Conservation (phyloP, 2,113 vertebrate genomes). For the Notiomystis cincta region DNA sequence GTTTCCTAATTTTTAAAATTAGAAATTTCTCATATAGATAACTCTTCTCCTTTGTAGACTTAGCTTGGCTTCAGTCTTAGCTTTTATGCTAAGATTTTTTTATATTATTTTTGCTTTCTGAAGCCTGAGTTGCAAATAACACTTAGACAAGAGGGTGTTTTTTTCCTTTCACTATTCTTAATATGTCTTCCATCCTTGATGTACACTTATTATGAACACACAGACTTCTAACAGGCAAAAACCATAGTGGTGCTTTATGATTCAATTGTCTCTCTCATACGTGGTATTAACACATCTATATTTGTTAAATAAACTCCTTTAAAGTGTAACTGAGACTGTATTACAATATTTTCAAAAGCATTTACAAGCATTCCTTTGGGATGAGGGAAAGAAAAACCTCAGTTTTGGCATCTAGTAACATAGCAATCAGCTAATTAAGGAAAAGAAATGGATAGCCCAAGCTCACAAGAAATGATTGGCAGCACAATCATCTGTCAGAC, state of each 20-base stretch:
- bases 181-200: neutral
- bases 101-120: neutral
- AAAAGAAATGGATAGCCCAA: neutral
- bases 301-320: slow-evolving; percentile 16
- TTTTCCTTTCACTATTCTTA: neutral
- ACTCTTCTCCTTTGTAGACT: neutral
- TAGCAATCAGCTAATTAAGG: neutral
- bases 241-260: neutral
- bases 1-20: neutral
- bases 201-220: neutral
- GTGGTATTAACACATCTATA: neutral
- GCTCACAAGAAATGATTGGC: neutral
- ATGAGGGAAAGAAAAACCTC: neutral
- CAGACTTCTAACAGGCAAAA: neutral
- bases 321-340: neutral
- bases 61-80: neutral
- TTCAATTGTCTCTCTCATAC: neutral
- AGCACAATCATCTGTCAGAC: neutral
- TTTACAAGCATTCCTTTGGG: neutral
- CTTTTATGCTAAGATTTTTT: neutral
- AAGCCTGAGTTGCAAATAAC: neutral
- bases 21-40: neutral
- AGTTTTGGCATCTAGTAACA: neutral
- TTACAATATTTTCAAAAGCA: neutral
- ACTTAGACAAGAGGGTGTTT: neutral